These are phyloP conservation scores for Eospalax fontanierii DNA, from an alignment of 2,797 vertebrate species.

Conservation along the genomic window DNA sequence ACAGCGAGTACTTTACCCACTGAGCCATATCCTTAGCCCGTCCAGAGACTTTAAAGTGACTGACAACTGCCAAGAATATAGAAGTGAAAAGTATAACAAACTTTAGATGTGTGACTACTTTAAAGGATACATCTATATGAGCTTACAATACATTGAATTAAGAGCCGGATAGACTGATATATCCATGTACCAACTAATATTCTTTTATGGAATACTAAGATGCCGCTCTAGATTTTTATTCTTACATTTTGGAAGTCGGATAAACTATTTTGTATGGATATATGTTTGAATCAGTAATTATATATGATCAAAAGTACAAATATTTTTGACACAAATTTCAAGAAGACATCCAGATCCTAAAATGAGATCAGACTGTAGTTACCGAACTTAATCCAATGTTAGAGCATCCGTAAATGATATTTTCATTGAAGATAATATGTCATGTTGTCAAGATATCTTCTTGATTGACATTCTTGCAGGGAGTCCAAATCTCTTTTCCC, in stretches of 20 bases:
- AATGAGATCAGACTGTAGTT: slow-evolving; percentile 63
- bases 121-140: neutral
- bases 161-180: neutral
- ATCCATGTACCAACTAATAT: neutral
- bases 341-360: slow-evolving; percentile 57
- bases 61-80: neutral
- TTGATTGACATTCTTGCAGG: slow-evolving; percentile 64
- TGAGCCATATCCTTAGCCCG: neutral
- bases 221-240: slow-evolving; percentile 46
- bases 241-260: slow-evolving; percentile 43
- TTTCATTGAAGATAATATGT: slow-evolving; percentile 46
- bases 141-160: neutral
- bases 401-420: slow-evolving; percentile 57
- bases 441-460: slow-evolving; percentile 64
- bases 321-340: slow-evolving; percentile 75
- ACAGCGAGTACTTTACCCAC: neutral
- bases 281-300: slow-evolving; percentile 71
- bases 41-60: neutral
- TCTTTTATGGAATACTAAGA: slow-evolving; percentile 33
- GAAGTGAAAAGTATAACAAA: neutral
- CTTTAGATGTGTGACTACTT: neutral
- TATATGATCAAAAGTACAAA: slow-evolving; percentile 68
- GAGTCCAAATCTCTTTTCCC: slow-evolving; percentile 68
- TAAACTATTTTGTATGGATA: slow-evolving; percentile 48
- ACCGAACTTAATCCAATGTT: slow-evolving; percentile 54